Percentiles rank a stretch among this genome's conserved stretches.
Evolutionary conservation across 2,113 vertebrate species (phyloP).

Genomic region (Phocoena sinus): DNA sequence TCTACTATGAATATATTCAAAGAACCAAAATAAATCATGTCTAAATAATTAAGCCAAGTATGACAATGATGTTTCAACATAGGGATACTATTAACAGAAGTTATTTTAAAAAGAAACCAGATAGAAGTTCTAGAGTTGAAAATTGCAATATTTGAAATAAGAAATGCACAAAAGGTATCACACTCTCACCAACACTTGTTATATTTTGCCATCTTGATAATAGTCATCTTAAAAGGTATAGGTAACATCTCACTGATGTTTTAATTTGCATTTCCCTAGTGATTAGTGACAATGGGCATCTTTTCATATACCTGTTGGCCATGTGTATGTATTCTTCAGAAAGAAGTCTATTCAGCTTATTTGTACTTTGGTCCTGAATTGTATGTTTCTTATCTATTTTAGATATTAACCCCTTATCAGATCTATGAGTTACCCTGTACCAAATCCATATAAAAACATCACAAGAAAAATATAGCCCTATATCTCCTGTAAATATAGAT

Average conservation of each 20-base stretch:
- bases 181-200: background rate
- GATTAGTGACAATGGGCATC: background rate
- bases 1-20: background rate
- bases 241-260: background rate
- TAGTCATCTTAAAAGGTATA: background rate
- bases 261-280: background rate
- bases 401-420: background rate
- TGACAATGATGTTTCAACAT: background rate
- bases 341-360: background rate
- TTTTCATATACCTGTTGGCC: background rate
- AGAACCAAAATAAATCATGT: background rate
- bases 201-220: background rate
- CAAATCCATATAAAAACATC: background rate
- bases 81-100: background rate
- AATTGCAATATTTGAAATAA: background rate
- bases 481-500: background rate
- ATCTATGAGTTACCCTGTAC: background rate
- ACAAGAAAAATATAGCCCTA: background rate
- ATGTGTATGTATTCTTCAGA: background rate
- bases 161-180: background rate
- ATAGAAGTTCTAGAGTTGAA: background rate
- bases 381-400: background rate
- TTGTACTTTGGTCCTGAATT: background rate
- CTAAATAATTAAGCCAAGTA: constrained; percentile 2
- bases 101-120: background rate